A percentile compares a stretch with the other conserved stretches of the same genome.
Evolutionary conservation across 2,888 invertebrate genomes (phyloP).

Genomic region (Rotaria socialis): DNA sequence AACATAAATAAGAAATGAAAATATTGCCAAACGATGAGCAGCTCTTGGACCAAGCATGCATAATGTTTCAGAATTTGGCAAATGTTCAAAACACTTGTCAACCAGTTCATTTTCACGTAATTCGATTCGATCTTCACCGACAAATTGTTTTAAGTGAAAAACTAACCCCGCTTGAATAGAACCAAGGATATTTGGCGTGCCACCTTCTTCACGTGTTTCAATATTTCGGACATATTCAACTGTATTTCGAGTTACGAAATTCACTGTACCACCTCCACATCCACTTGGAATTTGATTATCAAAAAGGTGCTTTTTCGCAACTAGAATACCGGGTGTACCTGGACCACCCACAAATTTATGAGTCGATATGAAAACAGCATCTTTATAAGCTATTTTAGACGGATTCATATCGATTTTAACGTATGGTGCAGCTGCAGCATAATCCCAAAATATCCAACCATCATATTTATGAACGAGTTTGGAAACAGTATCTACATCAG

Average conservation of each 20-base stretch:
- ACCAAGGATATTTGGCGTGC: slow-evolving; percentile 74
- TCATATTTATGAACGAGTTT: too few species aligned
- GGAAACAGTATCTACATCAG: too few species aligned
- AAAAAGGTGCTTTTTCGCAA: slow-evolving; percentile 52
- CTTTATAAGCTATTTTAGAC: too few species aligned
- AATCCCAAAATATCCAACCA: too few species aligned
- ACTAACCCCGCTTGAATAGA: slow-evolving; percentile 78
- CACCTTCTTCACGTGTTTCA: slow-evolving; percentile 66
- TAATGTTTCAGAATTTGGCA: slow-evolving; percentile 48
- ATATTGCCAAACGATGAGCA: slow-evolving; percentile 69
- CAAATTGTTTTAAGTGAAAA: slow-evolving; percentile 76
- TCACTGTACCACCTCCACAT: too few species aligned
- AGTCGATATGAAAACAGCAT: slow-evolving; percentile 78
- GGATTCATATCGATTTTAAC: too few species aligned
- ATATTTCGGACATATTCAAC: too few species aligned
- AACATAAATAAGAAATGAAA: slow-evolving; percentile 79
- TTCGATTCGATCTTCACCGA: slow-evolving; percentile 71
- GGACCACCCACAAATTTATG: slow-evolving; percentile 84
- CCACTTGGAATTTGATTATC: slow-evolving; percentile 50
- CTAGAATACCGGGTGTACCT: too few species aligned
- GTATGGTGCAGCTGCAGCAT: too few species aligned
- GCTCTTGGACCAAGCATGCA: slow-evolving; percentile 66
- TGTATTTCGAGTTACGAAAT: too few species aligned
- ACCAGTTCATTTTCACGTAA: slow-evolving; percentile 57
- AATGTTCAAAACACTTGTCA: slow-evolving; percentile 46